phyloP scores from a whole-genome alignment of 2,797 vertebrate genomes.

The Pygocentrus nattereri region DNA sequence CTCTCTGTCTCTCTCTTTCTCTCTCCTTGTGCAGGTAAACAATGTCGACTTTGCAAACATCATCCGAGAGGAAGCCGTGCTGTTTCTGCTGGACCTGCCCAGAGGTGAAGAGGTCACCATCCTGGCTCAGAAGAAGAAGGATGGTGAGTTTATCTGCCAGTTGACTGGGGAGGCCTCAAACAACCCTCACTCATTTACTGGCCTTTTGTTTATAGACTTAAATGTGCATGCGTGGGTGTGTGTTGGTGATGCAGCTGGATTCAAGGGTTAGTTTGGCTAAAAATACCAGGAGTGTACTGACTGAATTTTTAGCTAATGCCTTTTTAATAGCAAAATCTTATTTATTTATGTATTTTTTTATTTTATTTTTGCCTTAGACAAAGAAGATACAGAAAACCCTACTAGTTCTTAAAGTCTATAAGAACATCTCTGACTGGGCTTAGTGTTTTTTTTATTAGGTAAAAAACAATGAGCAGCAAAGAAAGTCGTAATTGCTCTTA shows the following conservation, averaged over 20 bases:
- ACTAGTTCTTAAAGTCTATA: too few species aligned
- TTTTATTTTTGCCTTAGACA: too few species aligned
- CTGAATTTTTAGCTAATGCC: too few species aligned
- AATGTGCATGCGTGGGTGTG: neutral
- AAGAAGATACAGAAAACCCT: too few species aligned
- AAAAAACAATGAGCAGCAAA: too few species aligned
- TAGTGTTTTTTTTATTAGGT: too few species aligned
- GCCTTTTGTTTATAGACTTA: neutral
- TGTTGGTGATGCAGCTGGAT: neutral
- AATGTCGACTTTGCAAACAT: constrained; percentile 92
- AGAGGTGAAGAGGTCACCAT: constrained; percentile 90
- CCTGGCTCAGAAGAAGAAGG: constrained; percentile 89
- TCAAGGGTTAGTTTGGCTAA: neutral
- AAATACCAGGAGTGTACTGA: neutral
- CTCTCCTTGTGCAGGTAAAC: constrained; percentile 77
- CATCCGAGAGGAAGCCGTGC: constrained; percentile 88
- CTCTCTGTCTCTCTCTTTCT: neutral
- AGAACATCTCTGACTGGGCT: too few species aligned
- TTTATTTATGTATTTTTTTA: too few species aligned
- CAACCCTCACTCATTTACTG: neutral
- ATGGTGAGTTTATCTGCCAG: constrained; percentile 73
- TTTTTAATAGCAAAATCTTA: too few species aligned
- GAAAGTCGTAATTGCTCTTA: too few species aligned
- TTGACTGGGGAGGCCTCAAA: neutral
- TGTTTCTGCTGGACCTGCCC: constrained; percentile 89